Evolutionary conservation across 1,140 invertebrate genomes (phyloP), one percentile per base, ranked within the genome.

Genomic region (Brevipalpus yothersi): DNA sequence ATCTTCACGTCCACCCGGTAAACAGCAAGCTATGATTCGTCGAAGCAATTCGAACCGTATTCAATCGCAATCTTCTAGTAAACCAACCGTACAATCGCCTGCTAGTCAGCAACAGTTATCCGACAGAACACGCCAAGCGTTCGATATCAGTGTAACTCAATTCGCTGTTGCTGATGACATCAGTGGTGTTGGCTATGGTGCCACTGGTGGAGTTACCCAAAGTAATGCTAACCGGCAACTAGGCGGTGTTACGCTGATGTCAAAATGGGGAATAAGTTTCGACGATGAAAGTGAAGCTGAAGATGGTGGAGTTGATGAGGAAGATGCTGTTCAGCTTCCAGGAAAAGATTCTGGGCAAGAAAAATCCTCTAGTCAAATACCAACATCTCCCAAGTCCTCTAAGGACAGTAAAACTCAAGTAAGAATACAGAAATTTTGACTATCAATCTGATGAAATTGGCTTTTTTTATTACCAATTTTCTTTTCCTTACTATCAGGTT

Each of bases 191-290:
- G 53, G 53, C 8, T 49, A n/a, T n/a, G 7, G n/a, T n/a, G 53
- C 53, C 10, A 39, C 53, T 55, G 12, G 15, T 31, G 53, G 53
- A 55, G 39, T 31, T 23, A 13, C 56, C 7, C 15, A 47, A 17
- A 12, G 45, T 51, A 41, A 40, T 43, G 39, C 13, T 41, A 13
- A 15, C n/a, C 12, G 13, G 41, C 40, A 40, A 43, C 15, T 53
- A 9, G 58, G 58, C 3, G 58, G 58, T 4, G 80, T 68, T 45
- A 67, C 86, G 0, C 69, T 90, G 12, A 86, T 84, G 0, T 89
- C 85, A 1, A 81, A 89, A 66, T 92, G 88, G 88, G 90, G 91
- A 68, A 89, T 84, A 3, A 86, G 90, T 67, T 91, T 92, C 68
- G 87, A 91, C 68, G 87, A 92, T 0, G 86, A 92, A 69, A 87